phyloP scores from a whole-genome alignment of 2,113 vertebrate species.

The Chloropsis hardwickii region DNA sequence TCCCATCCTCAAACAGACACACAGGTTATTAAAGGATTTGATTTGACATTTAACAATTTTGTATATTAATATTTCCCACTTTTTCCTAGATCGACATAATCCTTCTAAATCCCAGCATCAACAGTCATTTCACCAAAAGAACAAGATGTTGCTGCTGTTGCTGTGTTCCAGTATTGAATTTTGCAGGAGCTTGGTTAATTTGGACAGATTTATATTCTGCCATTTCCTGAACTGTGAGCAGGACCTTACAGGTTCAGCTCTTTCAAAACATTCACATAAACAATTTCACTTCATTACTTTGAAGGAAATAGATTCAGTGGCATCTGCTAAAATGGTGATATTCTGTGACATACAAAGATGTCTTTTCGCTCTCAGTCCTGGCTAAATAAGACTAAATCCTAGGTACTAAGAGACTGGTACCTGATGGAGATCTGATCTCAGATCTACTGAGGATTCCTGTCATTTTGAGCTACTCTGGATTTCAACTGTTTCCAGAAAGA shows the following conservation, averaged over 20 bases:
- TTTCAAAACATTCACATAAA: constrained; percentile 62
- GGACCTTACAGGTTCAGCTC: constrained; percentile 67
- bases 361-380: not conserved
- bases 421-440: not conserved
- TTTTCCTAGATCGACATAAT: constrained; percentile 73
- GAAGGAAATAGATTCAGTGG: constrained; percentile 41
- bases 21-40: constrained; percentile 76
- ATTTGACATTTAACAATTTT: constrained; percentile 78
- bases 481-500: not conserved
- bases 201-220: constrained; percentile 72
- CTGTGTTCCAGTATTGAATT: constrained; percentile 39
- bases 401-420: not conserved
- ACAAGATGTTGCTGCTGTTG: constrained; percentile 69
- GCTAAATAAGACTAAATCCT: not conserved
- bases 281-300: constrained; percentile 63
- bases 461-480: not conserved
- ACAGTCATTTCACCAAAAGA: constrained; percentile 73
- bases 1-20: constrained; percentile 70
- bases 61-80: constrained; percentile 77
- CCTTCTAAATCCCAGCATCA: constrained; percentile 74
- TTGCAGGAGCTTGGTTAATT: constrained; percentile 62
- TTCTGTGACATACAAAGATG: not conserved
- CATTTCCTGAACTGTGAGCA: constrained; percentile 69
- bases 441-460: not conserved
- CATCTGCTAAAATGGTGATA: constrained; percentile 12